Conservation (phyloP, 2,797 vertebrate genomes). For the Liasis olivaceus region DNA sequence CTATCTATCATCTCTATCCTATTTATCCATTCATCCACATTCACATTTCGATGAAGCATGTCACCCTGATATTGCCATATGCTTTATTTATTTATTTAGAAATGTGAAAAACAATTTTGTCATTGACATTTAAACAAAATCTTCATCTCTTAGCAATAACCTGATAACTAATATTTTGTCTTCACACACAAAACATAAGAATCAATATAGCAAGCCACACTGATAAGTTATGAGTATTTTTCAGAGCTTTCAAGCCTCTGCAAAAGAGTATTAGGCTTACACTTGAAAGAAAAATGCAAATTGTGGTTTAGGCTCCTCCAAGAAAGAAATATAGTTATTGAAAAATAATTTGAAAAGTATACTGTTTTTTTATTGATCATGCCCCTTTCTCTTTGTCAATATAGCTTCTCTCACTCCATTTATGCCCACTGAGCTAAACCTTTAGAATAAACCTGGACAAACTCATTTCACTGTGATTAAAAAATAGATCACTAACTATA, state of each 20-base stretch:
- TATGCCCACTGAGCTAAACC: neutral
- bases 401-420: neutral
- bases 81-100: neutral
- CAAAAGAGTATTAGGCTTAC: neutral
- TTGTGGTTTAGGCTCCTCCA: neutral
- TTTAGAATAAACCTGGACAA: neutral
- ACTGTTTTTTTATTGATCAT: neutral
- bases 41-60: neutral
- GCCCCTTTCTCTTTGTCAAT: neutral
- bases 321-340: neutral
- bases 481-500: neutral
- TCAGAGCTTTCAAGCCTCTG: neutral
- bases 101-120: slow-evolving; percentile 23
- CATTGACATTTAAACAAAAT: neutral
- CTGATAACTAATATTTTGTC: slow-evolving; percentile 2
- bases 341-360: neutral
- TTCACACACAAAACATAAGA: slow-evolving; percentile 7
- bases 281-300: neutral
- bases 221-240: slow-evolving; percentile 22
- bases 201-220: neutral
- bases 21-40: neutral
- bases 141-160: slow-evolving; percentile 18
- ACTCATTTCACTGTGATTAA: neutral
- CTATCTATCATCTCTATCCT: neutral
- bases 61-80: neutral